These are phyloP conservation scores for Acinonyx jubatus DNA, from an alignment of 2,113 vertebrate genomes.

Conservation along the genomic window DNA sequence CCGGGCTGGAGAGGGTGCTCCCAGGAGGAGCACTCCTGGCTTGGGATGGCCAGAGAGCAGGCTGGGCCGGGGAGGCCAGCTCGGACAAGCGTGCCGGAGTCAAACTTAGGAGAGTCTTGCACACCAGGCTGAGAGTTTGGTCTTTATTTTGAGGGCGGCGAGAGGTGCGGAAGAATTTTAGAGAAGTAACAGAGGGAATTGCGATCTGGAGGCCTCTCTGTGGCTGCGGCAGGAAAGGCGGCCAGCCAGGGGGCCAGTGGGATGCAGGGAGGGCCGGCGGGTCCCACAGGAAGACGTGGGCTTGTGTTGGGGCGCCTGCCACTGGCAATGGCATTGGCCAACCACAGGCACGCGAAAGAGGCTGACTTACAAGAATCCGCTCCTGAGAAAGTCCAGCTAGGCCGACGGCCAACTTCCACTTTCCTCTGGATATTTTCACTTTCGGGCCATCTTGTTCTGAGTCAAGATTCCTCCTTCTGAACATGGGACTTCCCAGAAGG, in stretches of 20 bases:
- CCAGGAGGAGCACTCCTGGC: background rate
- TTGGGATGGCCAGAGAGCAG: background rate
- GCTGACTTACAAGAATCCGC: constrained; percentile 63
- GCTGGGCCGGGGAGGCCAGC: background rate
- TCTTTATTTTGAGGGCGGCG: background rate
- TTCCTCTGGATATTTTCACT: constrained; percentile 59
- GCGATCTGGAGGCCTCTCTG: background rate
- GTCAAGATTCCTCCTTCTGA: constrained; percentile 74
- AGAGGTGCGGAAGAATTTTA: background rate
- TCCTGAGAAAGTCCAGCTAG: background rate
- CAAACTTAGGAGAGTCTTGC: background rate
- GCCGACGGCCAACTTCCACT: constrained; percentile 71
- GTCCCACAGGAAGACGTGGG: background rate
- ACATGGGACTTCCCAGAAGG: constrained; percentile 71
- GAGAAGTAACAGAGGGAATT: background rate
- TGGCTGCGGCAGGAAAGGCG: background rate
- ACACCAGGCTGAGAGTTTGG: background rate
- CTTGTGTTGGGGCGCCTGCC: background rate
- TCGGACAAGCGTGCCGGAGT: background rate
- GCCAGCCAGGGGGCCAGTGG: background rate
- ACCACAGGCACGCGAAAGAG: background rate
- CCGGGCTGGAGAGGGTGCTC: background rate
- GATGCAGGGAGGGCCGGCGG: background rate
- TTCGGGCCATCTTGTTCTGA: constrained; percentile 59
- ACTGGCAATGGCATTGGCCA: background rate